Evolutionary conservation across 2,797 vertebrate genomes (phyloP).

Genomic region (Phalanger gymnotis): DNA sequence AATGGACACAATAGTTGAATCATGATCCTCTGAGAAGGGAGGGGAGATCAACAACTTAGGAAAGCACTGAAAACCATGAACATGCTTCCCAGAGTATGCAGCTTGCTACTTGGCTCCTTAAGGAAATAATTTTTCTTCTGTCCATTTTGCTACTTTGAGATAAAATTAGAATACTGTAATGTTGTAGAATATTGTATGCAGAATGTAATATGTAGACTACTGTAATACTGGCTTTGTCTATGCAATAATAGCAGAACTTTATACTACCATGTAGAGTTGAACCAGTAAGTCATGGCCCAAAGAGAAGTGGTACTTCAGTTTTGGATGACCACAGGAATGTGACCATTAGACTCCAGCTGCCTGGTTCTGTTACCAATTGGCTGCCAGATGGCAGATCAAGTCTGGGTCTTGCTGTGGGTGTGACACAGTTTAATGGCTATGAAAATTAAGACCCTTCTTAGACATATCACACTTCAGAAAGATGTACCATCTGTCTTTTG

Average conservation of each 20-base stretch:
- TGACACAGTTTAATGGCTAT: neutral
- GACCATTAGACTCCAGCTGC: neutral
- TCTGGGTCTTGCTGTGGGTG: neutral
- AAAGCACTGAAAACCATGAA: neutral
- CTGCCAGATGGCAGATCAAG: neutral
- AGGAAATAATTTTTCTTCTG: neutral
- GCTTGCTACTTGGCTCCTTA: neutral
- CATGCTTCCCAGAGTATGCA: neutral
- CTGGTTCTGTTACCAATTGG: neutral
- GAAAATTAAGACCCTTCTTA: constrained; percentile 46
- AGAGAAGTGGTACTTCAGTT: neutral
- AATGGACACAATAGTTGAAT: neutral
- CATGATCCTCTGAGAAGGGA: neutral
- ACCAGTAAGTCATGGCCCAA: neutral
- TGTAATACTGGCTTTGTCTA: neutral
- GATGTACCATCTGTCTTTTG: constrained; percentile 62
- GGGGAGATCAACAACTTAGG: neutral
- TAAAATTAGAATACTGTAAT: neutral
- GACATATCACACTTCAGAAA: neutral
- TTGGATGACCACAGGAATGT: neutral
- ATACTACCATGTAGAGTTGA: neutral
- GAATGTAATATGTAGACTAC: too few relatives aligned
- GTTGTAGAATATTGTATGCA: too few relatives aligned
- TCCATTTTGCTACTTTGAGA: neutral
- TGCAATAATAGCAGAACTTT: neutral